Evolutionary conservation across 2,888 invertebrate species (phyloP).

Genomic region (Nebria brevicollis): DNA sequence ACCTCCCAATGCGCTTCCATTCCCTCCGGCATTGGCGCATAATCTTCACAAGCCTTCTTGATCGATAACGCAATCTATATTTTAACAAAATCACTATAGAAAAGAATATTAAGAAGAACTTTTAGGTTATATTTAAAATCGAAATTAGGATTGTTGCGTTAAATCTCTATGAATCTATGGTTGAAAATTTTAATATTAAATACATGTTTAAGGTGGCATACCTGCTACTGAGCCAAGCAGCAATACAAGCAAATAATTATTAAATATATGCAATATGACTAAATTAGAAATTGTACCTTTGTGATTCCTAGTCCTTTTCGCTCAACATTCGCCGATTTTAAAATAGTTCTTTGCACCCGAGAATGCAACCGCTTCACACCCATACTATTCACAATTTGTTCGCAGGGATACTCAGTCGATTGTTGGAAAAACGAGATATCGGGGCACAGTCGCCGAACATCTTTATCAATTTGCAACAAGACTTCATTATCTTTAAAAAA

Average conservation of each 20-base stretch:
- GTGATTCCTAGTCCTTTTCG: conserved; percentile 88
- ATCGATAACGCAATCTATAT: conserved; percentile 74
- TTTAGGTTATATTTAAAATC: too few relatives aligned
- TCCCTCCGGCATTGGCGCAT: conserved; percentile 86
- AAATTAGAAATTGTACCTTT: conserved; percentile 71
- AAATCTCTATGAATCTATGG: too few relatives aligned
- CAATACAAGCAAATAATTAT: conserved; percentile 48
- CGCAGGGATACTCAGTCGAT: conserved; percentile 91
- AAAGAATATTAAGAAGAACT: too few relatives aligned
- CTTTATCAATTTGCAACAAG: conserved; percentile 96
- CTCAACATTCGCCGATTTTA: conserved; percentile 89
- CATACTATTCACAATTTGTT: conserved; percentile 80
- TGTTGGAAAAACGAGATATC: conserved; percentile 98
- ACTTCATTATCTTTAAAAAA: conserved; percentile 99
- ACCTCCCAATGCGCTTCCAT: conserved; percentile 99
- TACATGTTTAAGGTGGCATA: conserved; percentile 47
- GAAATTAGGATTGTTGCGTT: too few relatives aligned
- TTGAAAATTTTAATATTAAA: background rate
- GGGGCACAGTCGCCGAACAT: conserved; percentile 92
- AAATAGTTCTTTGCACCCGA: conserved; percentile 85
- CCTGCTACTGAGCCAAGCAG: conserved; percentile 55
- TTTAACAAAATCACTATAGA: background rate
- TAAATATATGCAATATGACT: background rate
- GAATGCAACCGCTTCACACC: conserved; percentile 87
- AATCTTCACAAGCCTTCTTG: conserved; percentile 82